phyloP scores from a whole-genome alignment of 35 echinoderm and acorn worm species.

The Heliocidaris tuberculata region DNA sequence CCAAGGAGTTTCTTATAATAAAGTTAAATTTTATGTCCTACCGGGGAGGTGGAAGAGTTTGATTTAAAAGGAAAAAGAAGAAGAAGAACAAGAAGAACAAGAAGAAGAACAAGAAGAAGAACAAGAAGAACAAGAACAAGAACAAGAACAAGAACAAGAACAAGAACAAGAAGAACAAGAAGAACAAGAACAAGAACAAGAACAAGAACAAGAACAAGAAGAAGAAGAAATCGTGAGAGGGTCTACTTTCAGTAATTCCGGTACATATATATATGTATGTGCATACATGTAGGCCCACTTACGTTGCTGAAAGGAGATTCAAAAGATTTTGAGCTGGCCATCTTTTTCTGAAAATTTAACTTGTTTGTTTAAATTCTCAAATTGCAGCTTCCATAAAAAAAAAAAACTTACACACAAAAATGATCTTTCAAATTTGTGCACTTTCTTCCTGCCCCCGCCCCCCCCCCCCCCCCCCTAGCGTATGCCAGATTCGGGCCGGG shows the following conservation, averaged over 20 bases:
- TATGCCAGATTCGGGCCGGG: too few species aligned
- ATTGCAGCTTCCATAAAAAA: too few species aligned
- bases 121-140: neutral
- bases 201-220: neutral
- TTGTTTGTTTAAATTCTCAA: too few species aligned
- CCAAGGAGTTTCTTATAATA: neutral
- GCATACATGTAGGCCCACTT: too few species aligned
- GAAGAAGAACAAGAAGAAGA: constrained; percentile 9
- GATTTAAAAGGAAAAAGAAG: neutral
- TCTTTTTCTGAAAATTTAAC: too few species aligned
- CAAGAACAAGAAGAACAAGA: neutral
- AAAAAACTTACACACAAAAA: too few species aligned
- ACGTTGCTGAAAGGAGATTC: too few species aligned
- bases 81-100: neutral
- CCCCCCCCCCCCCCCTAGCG: too few species aligned
- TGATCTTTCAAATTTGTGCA: too few species aligned
- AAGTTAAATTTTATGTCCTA: neutral
- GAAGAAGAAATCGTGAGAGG: neutral
- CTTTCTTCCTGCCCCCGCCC: too few species aligned
- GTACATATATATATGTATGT: too few species aligned
- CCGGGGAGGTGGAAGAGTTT: neutral
- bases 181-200: neutral
- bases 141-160: neutral
- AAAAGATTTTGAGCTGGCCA: too few species aligned
- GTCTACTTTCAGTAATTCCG: neutral